Evolutionary conservation across 2,113 vertebrate species (phyloP), one percentile per base, ranked within the genome.

Genomic region (Zosterops hypoxanthus): DNA sequence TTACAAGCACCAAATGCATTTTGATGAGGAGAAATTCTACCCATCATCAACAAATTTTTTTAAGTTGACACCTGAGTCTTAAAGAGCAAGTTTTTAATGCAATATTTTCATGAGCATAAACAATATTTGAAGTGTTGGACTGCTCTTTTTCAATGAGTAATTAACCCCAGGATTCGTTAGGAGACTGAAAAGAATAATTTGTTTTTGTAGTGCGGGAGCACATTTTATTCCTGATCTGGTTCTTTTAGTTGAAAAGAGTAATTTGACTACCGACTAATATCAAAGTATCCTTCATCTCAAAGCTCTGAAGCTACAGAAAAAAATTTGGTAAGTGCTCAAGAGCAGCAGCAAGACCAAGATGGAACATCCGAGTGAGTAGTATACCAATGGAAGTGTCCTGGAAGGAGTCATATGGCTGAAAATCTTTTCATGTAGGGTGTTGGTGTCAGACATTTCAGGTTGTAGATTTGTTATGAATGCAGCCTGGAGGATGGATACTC

Each of bases 91-190:
- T 9, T 22, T 64, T 93, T 92, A 41, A 50, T 63, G 68, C 44
- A 68, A 72, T 65, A 61, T 77, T 94, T 92, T 87, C 33, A 46
- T 49, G 11, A 87, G 17, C 18, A 7, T 49, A 52, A 92, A 90
- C n/a, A 94, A 31, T 49, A 90, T 85, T 88, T 95, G 49, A 49
- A 88, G 36, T 55, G 71, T 86, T 80, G 23, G 18, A 26, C 77
- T 65, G 29, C 12, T 84, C 36, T 56, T 87, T 85, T 70, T 87
- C 14, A 82, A 26, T n/a, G 8, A 73, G 21, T 50, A 84, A 88
- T 92, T 96, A 94, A 81, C n/a, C 29, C 53, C 52, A 80, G 52
- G 49, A 80, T 82, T 88, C 39, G 56, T 36, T 68, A 86, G 77
- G 46, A 75, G 7, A 78, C 68, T 47, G 70, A 88, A 90, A 89